Evolutionary conservation across 1,140 invertebrate genomes (phyloP).

Genomic region (Leptopilina boulardi): DNA sequence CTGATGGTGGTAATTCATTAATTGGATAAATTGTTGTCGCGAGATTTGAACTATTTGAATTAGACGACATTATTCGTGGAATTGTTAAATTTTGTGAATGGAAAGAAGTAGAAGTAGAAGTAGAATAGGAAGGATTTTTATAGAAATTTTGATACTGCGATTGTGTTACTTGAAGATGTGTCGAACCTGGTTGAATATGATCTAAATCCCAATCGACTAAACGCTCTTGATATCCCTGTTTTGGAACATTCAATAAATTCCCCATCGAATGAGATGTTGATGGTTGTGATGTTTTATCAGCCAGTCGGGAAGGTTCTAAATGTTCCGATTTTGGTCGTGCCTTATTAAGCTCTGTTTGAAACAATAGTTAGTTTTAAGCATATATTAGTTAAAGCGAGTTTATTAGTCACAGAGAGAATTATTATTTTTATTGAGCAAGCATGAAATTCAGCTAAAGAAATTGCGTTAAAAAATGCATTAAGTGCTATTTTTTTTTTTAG

Average conservation of each 20-base stretch:
- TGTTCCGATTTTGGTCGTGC: slow-evolving; percentile 72
- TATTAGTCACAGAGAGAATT: background rate
- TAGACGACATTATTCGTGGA: slow-evolving; percentile 41
- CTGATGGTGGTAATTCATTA: slow-evolving; percentile 47
- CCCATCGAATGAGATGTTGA: slow-evolving; percentile 73
- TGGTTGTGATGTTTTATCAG: slow-evolving; percentile 59
- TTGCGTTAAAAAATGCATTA: background rate
- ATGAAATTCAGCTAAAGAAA: no score
- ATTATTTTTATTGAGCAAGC: background rate
- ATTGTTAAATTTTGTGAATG: slow-evolving; percentile 40
- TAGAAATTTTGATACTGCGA: slow-evolving; percentile 54
- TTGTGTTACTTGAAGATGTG: slow-evolving; percentile 51
- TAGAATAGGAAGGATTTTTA: slow-evolving; percentile 53
- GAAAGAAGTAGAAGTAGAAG: no score
- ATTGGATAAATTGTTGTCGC: slow-evolving; percentile 53
- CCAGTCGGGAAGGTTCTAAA: slow-evolving; percentile 65
- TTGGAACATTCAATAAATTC: slow-evolving; percentile 70
- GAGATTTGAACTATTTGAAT: slow-evolving; percentile 52
- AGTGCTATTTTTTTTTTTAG: background rate
- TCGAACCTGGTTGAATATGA: slow-evolving; percentile 70
- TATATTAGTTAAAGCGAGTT: slow-evolving; percentile 63
- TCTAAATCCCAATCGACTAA: slow-evolving; percentile 61
- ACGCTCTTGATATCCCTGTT: slow-evolving; percentile 64
- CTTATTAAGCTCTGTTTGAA: slow-evolving; percentile 70
- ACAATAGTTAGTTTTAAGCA: slow-evolving; percentile 73